Conservation (phyloP, 2,113 vertebrate genomes). For the Cyprinodon tularosa region DNA sequence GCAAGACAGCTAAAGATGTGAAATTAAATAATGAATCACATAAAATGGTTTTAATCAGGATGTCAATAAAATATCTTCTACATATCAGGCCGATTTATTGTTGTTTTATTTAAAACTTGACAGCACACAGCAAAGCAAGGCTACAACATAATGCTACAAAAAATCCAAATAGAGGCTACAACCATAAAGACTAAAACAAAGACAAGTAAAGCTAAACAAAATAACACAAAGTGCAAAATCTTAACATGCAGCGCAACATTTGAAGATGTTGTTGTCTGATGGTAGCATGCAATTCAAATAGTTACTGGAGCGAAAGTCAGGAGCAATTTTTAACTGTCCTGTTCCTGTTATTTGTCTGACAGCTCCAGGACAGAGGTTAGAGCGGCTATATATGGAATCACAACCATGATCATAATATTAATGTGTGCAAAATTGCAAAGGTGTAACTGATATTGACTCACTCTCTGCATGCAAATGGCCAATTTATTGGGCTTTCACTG, state of each 20-base stretch:
- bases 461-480: background rate
- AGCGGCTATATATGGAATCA: background rate
- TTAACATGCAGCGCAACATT: background rate
- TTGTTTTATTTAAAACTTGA: background rate
- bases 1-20: conserved; percentile 39
- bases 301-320: background rate
- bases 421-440: background rate
- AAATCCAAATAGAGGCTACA: background rate
- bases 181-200: background rate
- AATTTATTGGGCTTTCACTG: background rate
- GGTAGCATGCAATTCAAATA: background rate
- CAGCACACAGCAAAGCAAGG: background rate
- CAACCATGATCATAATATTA: background rate
- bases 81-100: background rate
- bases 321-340: background rate
- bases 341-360: background rate
- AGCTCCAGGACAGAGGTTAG: background rate
- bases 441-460: background rate
- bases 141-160: background rate
- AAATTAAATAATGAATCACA: conserved; percentile 29
- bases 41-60: conserved; percentile 8
- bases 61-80: conserved; percentile 14
- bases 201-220: background rate
- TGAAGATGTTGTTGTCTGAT: background rate
- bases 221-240: background rate